phyloP scores from a whole-genome alignment of 2,113 vertebrate genomes.

The Prionailurus bengalensis region DNA sequence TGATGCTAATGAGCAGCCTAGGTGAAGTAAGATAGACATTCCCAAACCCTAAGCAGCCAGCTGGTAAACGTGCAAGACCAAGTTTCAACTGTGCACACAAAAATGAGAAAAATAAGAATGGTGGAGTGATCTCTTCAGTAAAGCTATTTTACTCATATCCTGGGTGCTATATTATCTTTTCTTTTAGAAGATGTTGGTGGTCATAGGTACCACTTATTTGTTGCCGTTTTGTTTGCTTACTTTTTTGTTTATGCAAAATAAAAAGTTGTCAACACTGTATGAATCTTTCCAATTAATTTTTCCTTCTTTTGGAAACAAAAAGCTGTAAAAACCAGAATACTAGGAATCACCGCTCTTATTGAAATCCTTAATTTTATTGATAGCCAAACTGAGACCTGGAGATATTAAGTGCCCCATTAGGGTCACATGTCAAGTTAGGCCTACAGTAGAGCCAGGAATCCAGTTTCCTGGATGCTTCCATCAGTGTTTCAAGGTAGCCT shows the following conservation, averaged over 20 bases:
- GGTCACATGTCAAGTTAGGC: background rate
- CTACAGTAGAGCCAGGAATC: background rate
- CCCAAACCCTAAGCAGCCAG: background rate
- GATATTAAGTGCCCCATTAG: background rate
- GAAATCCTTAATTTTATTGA: background rate
- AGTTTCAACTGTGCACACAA: background rate
- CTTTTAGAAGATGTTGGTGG: background rate
- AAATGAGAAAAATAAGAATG: background rate
- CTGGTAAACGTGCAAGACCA: background rate
- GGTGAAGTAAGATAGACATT: background rate
- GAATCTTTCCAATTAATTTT: background rate
- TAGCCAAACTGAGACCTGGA: background rate
- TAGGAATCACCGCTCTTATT: background rate
- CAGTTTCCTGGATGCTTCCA: background rate
- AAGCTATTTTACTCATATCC: background rate
- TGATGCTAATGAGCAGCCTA: background rate
- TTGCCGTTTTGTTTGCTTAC: background rate
- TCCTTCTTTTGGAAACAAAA: background rate
- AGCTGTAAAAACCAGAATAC: background rate
- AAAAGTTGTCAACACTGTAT: background rate
- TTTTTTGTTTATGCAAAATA: conserved; percentile 15
- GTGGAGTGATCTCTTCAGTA: background rate
- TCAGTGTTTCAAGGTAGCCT: background rate
- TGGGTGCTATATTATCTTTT: background rate
- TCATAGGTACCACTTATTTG: background rate